These are phyloP conservation scores for Cenopis cana DNA, from an alignment of 2,888 invertebrate genomes.

Conservation along the genomic window DNA sequence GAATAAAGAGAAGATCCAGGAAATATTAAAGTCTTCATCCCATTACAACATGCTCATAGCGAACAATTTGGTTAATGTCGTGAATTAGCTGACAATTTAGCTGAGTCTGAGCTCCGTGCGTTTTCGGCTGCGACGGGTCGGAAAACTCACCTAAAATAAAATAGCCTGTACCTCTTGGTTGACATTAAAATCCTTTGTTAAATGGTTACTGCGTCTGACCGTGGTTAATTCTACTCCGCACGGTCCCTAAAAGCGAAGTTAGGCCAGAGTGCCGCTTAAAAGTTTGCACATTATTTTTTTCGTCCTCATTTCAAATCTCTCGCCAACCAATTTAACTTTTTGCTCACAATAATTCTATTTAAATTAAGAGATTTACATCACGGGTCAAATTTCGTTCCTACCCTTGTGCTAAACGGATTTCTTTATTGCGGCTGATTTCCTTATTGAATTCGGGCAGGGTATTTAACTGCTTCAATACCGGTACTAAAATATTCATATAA, in stretches of 20 bases:
- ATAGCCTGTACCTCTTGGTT: constrained; percentile 9
- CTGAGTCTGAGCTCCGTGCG: constrained; percentile 18
- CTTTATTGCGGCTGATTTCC: constrained; percentile 27
- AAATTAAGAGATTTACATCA: constrained; percentile 45
- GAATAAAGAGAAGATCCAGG: background rate
- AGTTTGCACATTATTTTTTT: constrained; percentile 58
- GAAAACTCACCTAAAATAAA: constrained; percentile 28
- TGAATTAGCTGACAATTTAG: constrained; percentile 32
- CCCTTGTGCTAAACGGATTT: constrained; percentile 34
- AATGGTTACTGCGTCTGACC: constrained; percentile 38
- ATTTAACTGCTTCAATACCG: background rate
- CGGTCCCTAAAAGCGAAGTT: constrained; percentile 48
- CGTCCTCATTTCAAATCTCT: constrained; percentile 46
- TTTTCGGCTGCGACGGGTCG: constrained; percentile 9
- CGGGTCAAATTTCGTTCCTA: constrained; percentile 37
- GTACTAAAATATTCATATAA: background rate
- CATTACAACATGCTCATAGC: constrained; percentile 34
- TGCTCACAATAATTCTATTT: constrained; percentile 58
- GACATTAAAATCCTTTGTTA: constrained; percentile 42
- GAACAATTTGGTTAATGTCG: constrained; percentile 39
- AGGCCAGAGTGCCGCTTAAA: constrained; percentile 52
- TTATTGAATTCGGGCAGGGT: constrained; percentile 25
- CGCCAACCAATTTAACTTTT: constrained; percentile 63
- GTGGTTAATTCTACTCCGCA: constrained; percentile 37
- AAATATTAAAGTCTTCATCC: constrained; percentile 37